Percentiles rank a stretch among this genome's conserved stretches.
Evolutionary conservation across 2,113 vertebrate species (phyloP).

Genomic region (Anolis sagrei): DNA sequence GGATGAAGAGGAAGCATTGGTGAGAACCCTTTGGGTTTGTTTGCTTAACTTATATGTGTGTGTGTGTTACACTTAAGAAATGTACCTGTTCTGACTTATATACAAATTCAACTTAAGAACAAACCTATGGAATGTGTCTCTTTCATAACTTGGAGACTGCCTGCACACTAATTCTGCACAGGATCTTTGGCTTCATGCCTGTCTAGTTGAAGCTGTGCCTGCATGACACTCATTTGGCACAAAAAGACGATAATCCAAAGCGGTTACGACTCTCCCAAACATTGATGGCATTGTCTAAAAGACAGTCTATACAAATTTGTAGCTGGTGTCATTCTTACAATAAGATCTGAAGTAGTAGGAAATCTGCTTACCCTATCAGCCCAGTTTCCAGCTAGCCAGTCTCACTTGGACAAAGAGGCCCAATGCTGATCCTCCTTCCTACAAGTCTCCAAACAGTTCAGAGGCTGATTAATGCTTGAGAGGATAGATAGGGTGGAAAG

Average conservation of each 20-base stretch:
- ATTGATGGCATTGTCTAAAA: neutral
- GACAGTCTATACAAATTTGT: neutral
- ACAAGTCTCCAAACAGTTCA: neutral
- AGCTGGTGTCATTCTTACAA: neutral
- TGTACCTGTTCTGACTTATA: no score
- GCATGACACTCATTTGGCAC: neutral
- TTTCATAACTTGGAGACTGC: no score
- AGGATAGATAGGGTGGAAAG: neutral
- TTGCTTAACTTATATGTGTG: no score
- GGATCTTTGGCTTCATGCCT: neutral
- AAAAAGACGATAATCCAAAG: neutral
- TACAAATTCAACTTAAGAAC: no score
- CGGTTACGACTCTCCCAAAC: no score
- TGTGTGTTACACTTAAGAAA: no score
- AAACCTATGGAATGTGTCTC: no score
- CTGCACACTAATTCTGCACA: neutral
- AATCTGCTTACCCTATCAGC: neutral
- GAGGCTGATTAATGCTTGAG: neutral
- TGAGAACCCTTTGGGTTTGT: no score
- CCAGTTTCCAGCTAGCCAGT: neutral
- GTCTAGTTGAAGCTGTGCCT: neutral
- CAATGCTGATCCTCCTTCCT: neutral
- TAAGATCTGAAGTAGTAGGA: neutral
- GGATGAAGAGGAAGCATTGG: no score
- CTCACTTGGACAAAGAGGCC: neutral